A percentile compares a stretch with the other conserved stretches of the same genome.
Conservation (phyloP, 2,888 invertebrate genomes). For the Lordiphosa fenestrarum region DNA sequence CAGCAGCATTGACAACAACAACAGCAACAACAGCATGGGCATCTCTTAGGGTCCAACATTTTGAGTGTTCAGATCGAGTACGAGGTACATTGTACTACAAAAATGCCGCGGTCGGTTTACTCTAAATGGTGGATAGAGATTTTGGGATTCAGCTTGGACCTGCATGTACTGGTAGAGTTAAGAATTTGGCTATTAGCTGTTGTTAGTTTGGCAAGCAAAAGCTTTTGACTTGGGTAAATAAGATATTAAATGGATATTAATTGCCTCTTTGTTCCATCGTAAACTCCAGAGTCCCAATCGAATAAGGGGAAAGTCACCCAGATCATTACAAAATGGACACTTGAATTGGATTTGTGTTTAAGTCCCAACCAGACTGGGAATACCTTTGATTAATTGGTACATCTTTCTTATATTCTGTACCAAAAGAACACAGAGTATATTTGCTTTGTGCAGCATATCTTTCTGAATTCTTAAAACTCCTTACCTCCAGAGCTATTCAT, state of each 20-base stretch:
- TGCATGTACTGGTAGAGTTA: background rate
- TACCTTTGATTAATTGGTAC: no score
- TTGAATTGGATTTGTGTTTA: no score
- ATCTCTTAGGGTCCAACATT: constrained; percentile 28
- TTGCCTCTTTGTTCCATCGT: constrained; percentile 21
- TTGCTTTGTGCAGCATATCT: no score
- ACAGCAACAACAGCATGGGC: constrained; percentile 17
- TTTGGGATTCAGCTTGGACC: constrained; percentile 19
- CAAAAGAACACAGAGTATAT: no score
- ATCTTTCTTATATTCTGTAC: no score
- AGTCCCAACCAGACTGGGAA: no score
- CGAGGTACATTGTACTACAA: constrained; percentile 54
- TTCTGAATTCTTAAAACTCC: no score
- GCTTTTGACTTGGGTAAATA: constrained; percentile 46
- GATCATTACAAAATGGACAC: no score
- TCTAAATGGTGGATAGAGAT: constrained; percentile 68
- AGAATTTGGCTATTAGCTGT: constrained; percentile 4
- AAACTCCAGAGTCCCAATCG: no score
- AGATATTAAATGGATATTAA: constrained; percentile 46
- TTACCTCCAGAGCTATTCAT: no score
- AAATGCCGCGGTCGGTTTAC: constrained; percentile 70
- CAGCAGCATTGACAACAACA: no score
- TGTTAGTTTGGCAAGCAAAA: constrained; percentile 29
- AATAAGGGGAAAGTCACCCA: no score
- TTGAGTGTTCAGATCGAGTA: constrained; percentile 41